Evolutionary conservation across 1,140 invertebrate species (phyloP), one percentile per base, ranked within the genome.

Genomic region (Drosophila tani): DNA sequence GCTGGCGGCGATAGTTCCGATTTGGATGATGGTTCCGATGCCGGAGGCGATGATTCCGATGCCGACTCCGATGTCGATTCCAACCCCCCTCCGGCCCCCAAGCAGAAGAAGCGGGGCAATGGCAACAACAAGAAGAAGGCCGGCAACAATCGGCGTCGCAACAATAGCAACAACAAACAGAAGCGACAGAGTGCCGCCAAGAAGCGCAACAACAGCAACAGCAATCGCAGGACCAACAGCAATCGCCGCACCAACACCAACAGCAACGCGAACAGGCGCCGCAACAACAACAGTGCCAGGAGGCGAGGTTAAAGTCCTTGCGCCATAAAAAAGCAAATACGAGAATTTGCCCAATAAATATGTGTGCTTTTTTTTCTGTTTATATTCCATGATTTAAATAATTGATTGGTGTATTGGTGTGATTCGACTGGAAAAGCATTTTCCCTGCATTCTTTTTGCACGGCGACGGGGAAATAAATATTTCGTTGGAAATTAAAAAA

Each of bases 231-330:
- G 17, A 14, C 21, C 62, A 59, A 45, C 47, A 79, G 12, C 47
- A 75, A 46, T 32, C 53, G 47, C 2, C 35, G 50, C 56, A 56
- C 24, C 29, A 60, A 14, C 62, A 74, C 40, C 41, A 67, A 46
- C 51, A 50, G 5, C 50, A 65, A 43, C 60, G 56, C 17, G 50
- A 70, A 24, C 49, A 57, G 15, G 5, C 75, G 81, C 2, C 56
- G 35, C 8, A 76, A 0, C 12, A 59, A 15, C 77, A 81, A 57
- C 14, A 75, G 12, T 17, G 21, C 29, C 60, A 58, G 47, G n/a
- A 53, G 70, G 50, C 79, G 79, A 24, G 79, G 79, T 49, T 80
- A 64, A 19, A 32, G 15, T 17, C 2, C 53, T 24, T 24, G 40
- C 6, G 2, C 21, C 19, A 19, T 56, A 12, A 3, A 14, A 12